Base-by-base conservation (phyloP, 2,797 vertebrate genomes). In the Melanotaenia parkinsoni region DNA sequence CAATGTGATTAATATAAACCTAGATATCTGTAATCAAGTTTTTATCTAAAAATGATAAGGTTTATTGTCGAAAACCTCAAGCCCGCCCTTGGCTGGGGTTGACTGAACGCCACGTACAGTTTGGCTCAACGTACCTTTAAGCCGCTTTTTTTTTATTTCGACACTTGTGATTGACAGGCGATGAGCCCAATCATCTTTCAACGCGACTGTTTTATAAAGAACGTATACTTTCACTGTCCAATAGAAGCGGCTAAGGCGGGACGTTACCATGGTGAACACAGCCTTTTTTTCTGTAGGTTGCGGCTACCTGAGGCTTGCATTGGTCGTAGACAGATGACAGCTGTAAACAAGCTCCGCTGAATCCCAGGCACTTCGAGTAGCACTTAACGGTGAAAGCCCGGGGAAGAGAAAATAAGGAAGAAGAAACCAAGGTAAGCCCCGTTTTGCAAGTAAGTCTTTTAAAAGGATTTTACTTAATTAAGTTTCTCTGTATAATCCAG, bases 21-120 rank as follows among this genome's bases (percentile, higher is more conserved):
- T 47, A n/a, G 37, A 11, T 7, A 14, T 13, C 5, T 6, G 45
- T 45, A 24, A 22, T 50, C 5, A 24, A 40, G 4, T 37, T 43
- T 32, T 4, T 63, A 69, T 12, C 20, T 4, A 0, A 32, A 1
- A 47, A 30, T 30, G 5, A 30, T 7, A 16, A 1, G 1, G 1
- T 45, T 12, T 22, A 28, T 35, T 12, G 1, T 32, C 5, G 20
- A 9, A 32, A 60, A 45, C 71, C 18, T 6, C 67, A 59, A 63
- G 77, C 45, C 70, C 72, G 64, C 68, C 79, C 64, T 62, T 38
- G 24, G 43, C 33, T 11, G 63, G 18, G 22, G 22, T 59, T 50
- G 50, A 28, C 38, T 38, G 60, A 88, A 70, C 83, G 90, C 89
- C 91, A 93, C 89, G 88, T 88, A 87, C 81, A 59, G 79, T 80